phyloP scores from a whole-genome alignment of 2,797 vertebrate genomes.

The Fistularia tabacaria region DNA sequence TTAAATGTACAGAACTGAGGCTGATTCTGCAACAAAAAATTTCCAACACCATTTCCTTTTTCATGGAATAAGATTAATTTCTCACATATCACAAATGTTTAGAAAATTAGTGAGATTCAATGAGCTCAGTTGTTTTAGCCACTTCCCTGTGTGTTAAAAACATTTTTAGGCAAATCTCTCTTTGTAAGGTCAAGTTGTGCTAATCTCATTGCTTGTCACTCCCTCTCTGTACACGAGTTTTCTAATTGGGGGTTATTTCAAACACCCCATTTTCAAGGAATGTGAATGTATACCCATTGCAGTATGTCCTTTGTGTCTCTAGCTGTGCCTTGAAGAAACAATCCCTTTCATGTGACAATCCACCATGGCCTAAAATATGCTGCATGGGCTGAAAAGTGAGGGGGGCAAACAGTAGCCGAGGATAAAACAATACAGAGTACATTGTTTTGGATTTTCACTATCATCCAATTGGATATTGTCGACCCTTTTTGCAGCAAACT shows the following conservation, averaged over 20 bases:
- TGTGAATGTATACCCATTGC: constrained; percentile 63
- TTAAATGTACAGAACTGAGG: no score
- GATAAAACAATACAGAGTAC: constrained; percentile 14
- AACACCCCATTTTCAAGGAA: constrained; percentile 31
- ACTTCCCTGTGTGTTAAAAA: no score
- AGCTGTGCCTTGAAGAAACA: constrained; percentile 78
- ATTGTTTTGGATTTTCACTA: constrained; percentile 5
- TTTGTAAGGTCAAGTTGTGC: neutral
- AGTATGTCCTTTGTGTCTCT: constrained; percentile 56
- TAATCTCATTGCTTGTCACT: constrained; percentile 22
- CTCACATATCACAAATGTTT: no score
- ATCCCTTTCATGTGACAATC: constrained; percentile 72
- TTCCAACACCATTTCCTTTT: no score
- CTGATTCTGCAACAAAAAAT: no score
- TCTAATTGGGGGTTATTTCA: constrained; percentile 30
- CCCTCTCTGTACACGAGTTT: constrained; percentile 40
- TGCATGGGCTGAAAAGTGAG: constrained; percentile 68
- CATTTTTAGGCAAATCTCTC: no score
- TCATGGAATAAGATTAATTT: no score
- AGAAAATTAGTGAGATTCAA: no score
- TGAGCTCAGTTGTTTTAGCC: no score
- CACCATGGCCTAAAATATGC: constrained; percentile 80
- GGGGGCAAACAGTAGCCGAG: constrained; percentile 34
- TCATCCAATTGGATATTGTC: neutral
- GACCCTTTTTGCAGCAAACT: constrained; percentile 8